These are phyloP conservation scores for Catharus fuscescens DNA, from an alignment of 2,113 vertebrate genomes.

Conservation along the genomic window DNA sequence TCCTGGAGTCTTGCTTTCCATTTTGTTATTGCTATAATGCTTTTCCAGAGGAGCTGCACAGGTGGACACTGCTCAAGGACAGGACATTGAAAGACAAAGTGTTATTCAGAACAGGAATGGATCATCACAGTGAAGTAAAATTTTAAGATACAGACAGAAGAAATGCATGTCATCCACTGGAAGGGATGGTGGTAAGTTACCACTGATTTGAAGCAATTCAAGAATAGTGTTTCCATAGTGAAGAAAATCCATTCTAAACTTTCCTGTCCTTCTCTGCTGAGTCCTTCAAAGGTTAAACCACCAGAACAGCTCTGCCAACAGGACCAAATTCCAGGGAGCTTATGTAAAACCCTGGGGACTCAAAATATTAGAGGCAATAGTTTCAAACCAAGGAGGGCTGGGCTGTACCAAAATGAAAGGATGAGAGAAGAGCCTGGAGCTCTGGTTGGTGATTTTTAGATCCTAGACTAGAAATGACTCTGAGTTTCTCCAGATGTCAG, in stretches of 20 bases:
- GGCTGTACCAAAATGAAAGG: neutral
- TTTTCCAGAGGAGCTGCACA: neutral
- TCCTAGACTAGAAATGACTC: neutral
- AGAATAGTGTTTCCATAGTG: neutral
- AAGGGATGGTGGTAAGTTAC: neutral
- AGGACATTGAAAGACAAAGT: neutral
- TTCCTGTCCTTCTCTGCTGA: neutral
- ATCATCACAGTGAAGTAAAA: neutral
- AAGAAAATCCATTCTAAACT: neutral
- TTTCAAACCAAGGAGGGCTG: slow-evolving; percentile 6
- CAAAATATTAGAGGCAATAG: neutral
- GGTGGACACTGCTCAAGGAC: neutral
- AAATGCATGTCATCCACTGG: neutral
- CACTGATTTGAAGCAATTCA: neutral
- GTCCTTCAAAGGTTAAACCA: slow-evolving; percentile 26
- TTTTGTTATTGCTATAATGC: neutral
- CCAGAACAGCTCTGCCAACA: neutral
- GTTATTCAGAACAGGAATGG: neutral
- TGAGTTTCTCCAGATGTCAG: slow-evolving; percentile 10
- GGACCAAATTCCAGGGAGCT: slow-evolving; percentile 3
- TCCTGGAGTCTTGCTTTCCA: neutral
- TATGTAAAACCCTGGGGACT: neutral
- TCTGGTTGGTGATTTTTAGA: neutral
- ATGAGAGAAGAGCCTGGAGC: neutral
- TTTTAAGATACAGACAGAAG: neutral